Conservation (phyloP, 2,113 vertebrate species). For the Rhynchomys soricoides region DNA sequence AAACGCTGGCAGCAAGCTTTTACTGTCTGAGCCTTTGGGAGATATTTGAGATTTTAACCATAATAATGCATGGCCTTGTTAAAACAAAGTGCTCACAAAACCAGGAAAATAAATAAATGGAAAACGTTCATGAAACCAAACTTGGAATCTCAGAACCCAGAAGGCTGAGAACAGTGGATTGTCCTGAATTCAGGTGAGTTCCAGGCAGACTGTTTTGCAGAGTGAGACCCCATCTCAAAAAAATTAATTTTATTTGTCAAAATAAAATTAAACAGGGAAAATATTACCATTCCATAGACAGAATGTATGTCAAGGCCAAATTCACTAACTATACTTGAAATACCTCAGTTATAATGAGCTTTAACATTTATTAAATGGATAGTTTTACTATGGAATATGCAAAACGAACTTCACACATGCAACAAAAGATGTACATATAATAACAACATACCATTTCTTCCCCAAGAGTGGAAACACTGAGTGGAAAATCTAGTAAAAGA, state of each 20-base stretch:
- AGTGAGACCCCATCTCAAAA: not conserved
- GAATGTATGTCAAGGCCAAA: not conserved
- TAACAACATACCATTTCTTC: not conserved
- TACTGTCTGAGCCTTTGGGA: not conserved
- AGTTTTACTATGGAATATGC: not conserved
- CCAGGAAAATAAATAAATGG: not conserved
- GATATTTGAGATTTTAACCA: not conserved
- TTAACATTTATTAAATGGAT: not conserved
- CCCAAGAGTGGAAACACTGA: not conserved
- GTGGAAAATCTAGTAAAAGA: not conserved
- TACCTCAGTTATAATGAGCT: not conserved
- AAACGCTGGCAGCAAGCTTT: not conserved
- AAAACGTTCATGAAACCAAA: not conserved
- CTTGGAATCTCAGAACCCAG: not conserved
- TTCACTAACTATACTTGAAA: not conserved
- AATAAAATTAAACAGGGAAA: not conserved
- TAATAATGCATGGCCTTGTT: not conserved
- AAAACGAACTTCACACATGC: not conserved
- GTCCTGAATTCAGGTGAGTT: not conserved
- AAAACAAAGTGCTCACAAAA: slow-evolving; percentile 7
- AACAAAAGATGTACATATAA: not conserved
- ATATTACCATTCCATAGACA: not conserved
- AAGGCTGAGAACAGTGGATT: not conserved
- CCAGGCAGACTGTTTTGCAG: not conserved
- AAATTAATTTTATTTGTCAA: not conserved